Conservation (phyloP, 2,888 invertebrate genomes). For the Cetonia aurata region DNA sequence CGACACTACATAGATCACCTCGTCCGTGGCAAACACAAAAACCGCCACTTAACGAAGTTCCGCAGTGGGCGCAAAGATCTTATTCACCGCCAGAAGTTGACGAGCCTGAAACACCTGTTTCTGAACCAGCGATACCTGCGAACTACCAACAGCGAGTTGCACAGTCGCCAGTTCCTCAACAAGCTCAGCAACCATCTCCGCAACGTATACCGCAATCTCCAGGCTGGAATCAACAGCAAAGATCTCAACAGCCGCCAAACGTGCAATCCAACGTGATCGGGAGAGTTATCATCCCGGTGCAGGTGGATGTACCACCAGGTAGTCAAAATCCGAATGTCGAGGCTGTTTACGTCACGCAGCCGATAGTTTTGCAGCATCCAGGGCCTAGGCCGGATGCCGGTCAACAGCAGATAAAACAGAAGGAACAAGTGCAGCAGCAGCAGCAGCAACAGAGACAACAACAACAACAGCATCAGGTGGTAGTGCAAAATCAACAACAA, state of each 20-base stretch:
- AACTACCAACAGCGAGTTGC: slow-evolving; percentile 57
- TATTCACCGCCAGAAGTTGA: slow-evolving; percentile 40
- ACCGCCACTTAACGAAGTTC: slow-evolving; percentile 66
- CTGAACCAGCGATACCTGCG: slow-evolving; percentile 65
- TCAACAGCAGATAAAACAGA: slow-evolving; percentile 39
- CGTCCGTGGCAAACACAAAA: slow-evolving; percentile 71
- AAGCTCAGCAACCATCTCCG: background rate
- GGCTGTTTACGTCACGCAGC: slow-evolving; percentile 51
- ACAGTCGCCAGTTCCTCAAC: slow-evolving; percentile 63
- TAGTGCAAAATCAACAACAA: slow-evolving; percentile 33
- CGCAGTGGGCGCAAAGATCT: slow-evolving; percentile 67
- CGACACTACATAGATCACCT: slow-evolving; percentile 71
- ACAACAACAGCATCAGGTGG: slow-evolving; percentile 50
- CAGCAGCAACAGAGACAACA: slow-evolving; percentile 13
- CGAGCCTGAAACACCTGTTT: slow-evolving; percentile 38
- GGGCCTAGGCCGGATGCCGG: slow-evolving; percentile 34
- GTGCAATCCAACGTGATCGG: slow-evolving; percentile 43
- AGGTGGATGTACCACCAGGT: slow-evolving; percentile 47
- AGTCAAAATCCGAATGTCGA: slow-evolving; percentile 44
- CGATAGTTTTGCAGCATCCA: slow-evolving; percentile 53
- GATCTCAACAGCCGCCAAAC: slow-evolving; percentile 39
- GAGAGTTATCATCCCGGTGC: slow-evolving; percentile 42
- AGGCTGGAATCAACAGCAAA: slow-evolving; percentile 52
- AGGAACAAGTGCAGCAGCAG: slow-evolving; percentile 43
- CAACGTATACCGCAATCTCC: slow-evolving; percentile 54